Evolutionary conservation across 2,797 vertebrate species (phyloP).

Genomic region (Limnodromus scolopaceus): DNA sequence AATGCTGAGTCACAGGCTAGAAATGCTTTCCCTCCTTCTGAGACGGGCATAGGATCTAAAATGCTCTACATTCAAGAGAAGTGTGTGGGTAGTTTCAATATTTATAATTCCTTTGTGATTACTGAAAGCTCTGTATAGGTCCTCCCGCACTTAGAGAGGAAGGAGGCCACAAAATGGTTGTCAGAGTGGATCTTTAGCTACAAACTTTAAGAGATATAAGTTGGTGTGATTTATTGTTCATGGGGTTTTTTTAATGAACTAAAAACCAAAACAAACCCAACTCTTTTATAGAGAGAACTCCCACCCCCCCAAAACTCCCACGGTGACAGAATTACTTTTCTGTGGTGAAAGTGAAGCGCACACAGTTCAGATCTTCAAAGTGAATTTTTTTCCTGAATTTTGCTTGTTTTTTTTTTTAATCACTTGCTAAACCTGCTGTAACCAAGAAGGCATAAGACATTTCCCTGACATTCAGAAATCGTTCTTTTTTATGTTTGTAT

Average conservation of each 20-base stretch:
- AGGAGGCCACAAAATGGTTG: neutral
- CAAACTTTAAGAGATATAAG: neutral
- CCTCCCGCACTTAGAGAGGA: neutral
- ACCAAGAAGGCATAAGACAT: neutral
- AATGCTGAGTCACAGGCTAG: neutral
- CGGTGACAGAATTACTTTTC: neutral
- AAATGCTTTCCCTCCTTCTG: neutral
- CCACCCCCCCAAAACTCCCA: neutral
- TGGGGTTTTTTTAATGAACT: fast-evolving
- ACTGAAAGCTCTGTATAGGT: neutral
- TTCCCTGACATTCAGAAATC: neutral
- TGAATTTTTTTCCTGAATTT: neutral
- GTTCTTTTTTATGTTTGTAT: neutral
- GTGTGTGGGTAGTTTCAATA: neutral
- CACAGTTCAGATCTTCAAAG: neutral
- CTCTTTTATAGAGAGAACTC: neutral
- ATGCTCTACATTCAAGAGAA: neutral
- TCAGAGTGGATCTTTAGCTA: neutral
- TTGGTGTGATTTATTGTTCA: neutral
- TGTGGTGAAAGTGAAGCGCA: neutral
- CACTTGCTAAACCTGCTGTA: neutral
- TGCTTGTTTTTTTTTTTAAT: neutral
- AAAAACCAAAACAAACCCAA: neutral
- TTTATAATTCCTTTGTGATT: neutral
- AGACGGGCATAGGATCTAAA: neutral